Percentiles rank a stretch among this genome's conserved stretches.
Evolutionary conservation across 2,888 invertebrate species (phyloP).

Genomic region (Aquatica leii): DNA sequence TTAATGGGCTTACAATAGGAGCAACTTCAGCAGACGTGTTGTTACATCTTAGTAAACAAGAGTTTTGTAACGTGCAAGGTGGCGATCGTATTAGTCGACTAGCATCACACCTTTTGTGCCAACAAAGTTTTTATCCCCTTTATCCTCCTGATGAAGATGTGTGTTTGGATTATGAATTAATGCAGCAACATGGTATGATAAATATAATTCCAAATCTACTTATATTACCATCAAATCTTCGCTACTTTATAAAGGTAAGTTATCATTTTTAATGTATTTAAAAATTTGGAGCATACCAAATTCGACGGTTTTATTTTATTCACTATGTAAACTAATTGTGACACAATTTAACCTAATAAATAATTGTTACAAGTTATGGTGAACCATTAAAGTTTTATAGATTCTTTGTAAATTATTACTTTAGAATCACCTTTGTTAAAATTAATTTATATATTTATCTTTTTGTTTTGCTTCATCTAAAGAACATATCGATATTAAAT

Average conservation of each 20-base stretch:
- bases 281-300: too few species aligned
- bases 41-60: slow-evolving; percentile 82
- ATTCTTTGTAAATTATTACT: too few species aligned
- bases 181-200: slow-evolving; percentile 76
- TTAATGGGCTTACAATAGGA: slow-evolving; percentile 80
- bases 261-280: slow-evolving; percentile 12
- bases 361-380: too few species aligned
- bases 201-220: slow-evolving; percentile 81
- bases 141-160: slow-evolving; percentile 75
- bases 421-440: too few species aligned
- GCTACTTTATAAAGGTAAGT: slow-evolving; percentile 80
- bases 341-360: too few species aligned
- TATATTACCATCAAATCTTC: slow-evolving; percentile 84
- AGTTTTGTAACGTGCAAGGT: slow-evolving; percentile 61
- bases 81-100: slow-evolving; percentile 78
- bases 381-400: too few species aligned
- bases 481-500: too few species aligned
- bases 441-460: too few species aligned
- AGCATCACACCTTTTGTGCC: slow-evolving; percentile 76
- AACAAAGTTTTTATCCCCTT: slow-evolving; percentile 84
- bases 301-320: too few species aligned
- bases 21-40: slow-evolving; percentile 84
- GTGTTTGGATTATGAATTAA: slow-evolving; percentile 74
- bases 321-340: too few species aligned
- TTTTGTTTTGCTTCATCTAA: too few species aligned